phyloP scores from a whole-genome alignment of 2,113 vertebrate species.

The Sarotherodon lohbergeri region DNA sequence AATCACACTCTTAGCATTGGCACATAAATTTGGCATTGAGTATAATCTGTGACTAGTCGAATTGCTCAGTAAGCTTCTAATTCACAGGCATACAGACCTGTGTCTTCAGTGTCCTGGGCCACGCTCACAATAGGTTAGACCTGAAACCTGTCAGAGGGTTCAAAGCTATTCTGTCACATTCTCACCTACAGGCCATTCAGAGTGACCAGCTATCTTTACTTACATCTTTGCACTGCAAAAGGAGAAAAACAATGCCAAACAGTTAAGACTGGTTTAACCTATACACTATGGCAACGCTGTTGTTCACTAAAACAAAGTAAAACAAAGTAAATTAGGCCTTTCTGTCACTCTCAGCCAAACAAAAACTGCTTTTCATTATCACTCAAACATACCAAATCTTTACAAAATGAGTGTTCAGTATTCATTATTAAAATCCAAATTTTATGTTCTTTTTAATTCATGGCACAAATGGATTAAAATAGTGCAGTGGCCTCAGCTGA shows the following conservation, averaged over 20 bases:
- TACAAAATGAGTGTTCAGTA: rapidly evolving
- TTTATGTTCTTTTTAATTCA: background rate
- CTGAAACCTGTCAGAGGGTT: background rate
- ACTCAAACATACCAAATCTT: background rate
- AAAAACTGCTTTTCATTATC: background rate
- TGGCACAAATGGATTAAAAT: background rate
- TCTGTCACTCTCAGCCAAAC: background rate
- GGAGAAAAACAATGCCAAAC: background rate
- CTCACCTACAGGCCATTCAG: background rate
- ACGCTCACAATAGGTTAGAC: background rate
- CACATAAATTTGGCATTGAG: background rate
- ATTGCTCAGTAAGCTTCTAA: background rate
- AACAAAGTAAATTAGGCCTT: rapidly evolving
- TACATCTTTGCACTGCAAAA: background rate
- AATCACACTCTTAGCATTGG: background rate
- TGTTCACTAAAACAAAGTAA: rapidly evolving
- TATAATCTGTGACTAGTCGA: background rate
- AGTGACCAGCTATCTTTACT: rapidly evolving
- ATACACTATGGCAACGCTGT: background rate
- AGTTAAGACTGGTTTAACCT: background rate
- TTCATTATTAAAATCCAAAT: background rate
- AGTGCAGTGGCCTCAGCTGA: rapidly evolving
- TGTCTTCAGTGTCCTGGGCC: background rate
- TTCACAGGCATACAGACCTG: background rate
- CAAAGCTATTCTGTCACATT: rapidly evolving